A percentile compares a stretch with the other conserved stretches of the same genome.
These are phyloP conservation scores for Gymnarchus niloticus DNA, from an alignment of 2,113 vertebrate genomes.

Conservation along the genomic window DNA sequence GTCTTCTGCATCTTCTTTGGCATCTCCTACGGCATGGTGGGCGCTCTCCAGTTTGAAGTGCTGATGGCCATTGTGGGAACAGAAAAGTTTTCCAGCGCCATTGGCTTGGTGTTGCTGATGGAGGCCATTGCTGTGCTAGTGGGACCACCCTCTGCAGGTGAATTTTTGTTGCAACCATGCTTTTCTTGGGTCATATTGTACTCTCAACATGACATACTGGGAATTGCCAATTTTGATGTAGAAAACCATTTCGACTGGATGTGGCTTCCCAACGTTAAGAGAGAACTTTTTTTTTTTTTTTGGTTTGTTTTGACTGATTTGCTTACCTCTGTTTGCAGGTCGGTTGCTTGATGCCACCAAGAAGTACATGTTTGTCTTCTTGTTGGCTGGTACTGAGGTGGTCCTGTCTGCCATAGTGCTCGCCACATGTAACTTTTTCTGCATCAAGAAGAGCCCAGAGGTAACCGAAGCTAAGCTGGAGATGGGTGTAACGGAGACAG, in stretches of 20 bases:
- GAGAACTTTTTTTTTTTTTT: not conserved
- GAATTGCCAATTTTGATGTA: not conserved
- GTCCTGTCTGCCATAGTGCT: conserved; percentile 70
- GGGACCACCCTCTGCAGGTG: conserved; percentile 86
- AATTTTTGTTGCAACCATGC: conserved; percentile 23
- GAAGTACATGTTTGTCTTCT: conserved; percentile 80
- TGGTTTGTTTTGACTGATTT: not conserved
- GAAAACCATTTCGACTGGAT: too few relatives aligned
- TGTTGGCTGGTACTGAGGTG: conserved; percentile 82
- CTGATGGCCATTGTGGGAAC: conserved; percentile 95
- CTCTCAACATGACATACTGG: not conserved
- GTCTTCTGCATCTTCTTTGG: conserved; percentile 93
- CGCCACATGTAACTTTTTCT: conserved; percentile 73
- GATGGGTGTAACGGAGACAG: conserved; percentile 60
- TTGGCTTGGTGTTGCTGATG: conserved; percentile 84
- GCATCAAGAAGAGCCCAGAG: conserved; percentile 60
- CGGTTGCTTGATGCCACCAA: conserved; percentile 75
- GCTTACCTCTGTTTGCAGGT: conserved; percentile 57
- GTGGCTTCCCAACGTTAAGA: too few relatives aligned
- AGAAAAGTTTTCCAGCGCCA: conserved; percentile 87
- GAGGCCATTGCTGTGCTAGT: conserved; percentile 88
- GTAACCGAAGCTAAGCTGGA: conserved; percentile 50
- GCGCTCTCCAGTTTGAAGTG: conserved; percentile 94
- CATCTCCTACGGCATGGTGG: conserved; percentile 95
- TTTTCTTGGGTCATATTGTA: not conserved